phyloP scores from a whole-genome alignment of 2,113 vertebrate genomes.

The Leptobrachium ailaonicum region DNA sequence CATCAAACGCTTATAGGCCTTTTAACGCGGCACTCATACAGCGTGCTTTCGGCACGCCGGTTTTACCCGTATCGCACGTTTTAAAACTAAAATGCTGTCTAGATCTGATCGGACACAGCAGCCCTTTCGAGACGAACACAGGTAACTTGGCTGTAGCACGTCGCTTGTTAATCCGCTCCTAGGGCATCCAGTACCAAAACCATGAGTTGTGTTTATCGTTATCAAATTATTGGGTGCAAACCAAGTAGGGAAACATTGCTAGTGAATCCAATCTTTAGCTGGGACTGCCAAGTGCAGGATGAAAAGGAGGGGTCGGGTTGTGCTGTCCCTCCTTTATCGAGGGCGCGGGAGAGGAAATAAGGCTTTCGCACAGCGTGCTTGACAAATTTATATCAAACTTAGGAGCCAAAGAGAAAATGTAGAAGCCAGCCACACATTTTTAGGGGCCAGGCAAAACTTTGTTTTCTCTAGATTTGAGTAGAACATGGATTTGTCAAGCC shows the following conservation, averaged over 20 bases:
- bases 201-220: background rate
- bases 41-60: background rate
- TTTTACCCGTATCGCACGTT: background rate
- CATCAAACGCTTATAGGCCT: background rate
- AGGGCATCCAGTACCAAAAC: too few relatives aligned
- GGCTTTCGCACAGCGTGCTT: too few relatives aligned
- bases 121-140: background rate
- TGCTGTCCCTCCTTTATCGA: background rate
- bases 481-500: too few relatives aligned
- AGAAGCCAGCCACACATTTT: too few relatives aligned
- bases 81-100: background rate
- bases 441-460: too few relatives aligned
- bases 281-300: background rate
- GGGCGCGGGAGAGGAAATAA: too few relatives aligned
- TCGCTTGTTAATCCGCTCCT: too few relatives aligned
- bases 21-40: background rate
- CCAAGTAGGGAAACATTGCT: conserved; percentile 10
- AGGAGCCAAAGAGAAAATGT: too few relatives aligned
- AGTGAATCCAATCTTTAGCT: conserved; percentile 2
- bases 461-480: too few relatives aligned
- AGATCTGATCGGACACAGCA: background rate
- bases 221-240: background rate
- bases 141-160: background rate
- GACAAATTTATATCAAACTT: too few relatives aligned
- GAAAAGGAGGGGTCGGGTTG: background rate